phyloP scores from a whole-genome alignment of 64 coral and sea anemone genomes.

The Dendronephthya gigantea region DNA sequence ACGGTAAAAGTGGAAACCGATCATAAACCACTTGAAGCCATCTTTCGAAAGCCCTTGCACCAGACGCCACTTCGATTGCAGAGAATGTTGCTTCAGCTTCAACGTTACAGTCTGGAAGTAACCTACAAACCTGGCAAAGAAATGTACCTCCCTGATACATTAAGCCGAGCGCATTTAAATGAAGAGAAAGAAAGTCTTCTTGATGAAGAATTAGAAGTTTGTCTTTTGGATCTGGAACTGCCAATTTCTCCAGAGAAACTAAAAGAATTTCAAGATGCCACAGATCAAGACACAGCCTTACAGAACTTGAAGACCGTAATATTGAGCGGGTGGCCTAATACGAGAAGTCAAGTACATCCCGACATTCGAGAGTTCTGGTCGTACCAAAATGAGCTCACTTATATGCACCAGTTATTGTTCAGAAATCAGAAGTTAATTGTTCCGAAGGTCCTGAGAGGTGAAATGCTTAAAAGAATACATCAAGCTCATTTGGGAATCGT shows the following conservation, averaged over 20 bases:
- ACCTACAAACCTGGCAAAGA: background rate
- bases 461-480: slow-evolving; percentile 1
- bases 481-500: background rate
- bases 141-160: background rate
- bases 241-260: background rate
- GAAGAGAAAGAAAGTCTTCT: background rate
- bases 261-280: background rate
- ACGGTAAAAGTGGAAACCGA: slow-evolving; percentile 15
- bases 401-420: background rate
- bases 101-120: slow-evolving; percentile 10
- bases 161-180: background rate
- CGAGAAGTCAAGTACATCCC: background rate
- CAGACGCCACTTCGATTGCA: slow-evolving; percentile 10
- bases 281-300: background rate
- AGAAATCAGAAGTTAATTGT: slow-evolving; percentile 22
- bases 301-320: background rate
- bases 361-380: background rate
- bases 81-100: slow-evolving; percentile 1
- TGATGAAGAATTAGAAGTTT: background rate
- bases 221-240: background rate
- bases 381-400: background rate
- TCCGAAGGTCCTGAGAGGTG: background rate
- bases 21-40: slow-evolving; percentile 14
- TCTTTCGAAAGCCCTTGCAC: background rate
- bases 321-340: background rate